These are phyloP conservation scores for Mus minutoides DNA, from an alignment of 2,797 vertebrate species.

Conservation along the genomic window DNA sequence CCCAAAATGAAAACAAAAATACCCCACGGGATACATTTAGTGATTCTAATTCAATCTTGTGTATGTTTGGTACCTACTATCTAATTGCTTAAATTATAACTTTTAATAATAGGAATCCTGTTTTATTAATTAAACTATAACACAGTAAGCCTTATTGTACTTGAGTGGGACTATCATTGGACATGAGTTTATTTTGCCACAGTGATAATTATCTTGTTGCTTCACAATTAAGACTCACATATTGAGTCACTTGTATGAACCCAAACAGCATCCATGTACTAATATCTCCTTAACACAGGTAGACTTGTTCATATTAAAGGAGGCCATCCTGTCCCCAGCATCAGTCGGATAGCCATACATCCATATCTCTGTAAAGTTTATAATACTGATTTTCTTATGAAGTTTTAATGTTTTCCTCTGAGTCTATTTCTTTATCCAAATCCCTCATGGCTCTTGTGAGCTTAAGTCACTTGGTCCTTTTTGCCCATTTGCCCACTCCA, in stretches of 20 bases:
- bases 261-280: constrained; percentile 1
- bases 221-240: constrained; percentile 21
- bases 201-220: neutral
- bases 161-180: constrained; percentile 14
- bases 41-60: neutral
- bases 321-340: neutral
- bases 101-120: constrained; percentile 40
- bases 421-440: neutral
- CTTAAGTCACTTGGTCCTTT: neutral
- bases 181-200: constrained; percentile 61
- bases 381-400: neutral
- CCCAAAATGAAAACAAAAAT: neutral
- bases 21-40: neutral
- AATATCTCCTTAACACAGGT: neutral
- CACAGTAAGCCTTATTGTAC: neutral
- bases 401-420: constrained; percentile 48
- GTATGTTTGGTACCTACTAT: neutral
- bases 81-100: neutral
- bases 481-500: neutral
- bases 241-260: neutral
- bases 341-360: neutral
- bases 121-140: neutral
- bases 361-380: constrained; percentile 40
- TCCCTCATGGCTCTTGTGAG: neutral
- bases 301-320: neutral